A percentile compares a stretch with the other conserved stretches of the same genome.
These are phyloP conservation scores for Hylaeus anthracinus DNA, from an alignment of 1,140 invertebrate genomes.

Conservation along the genomic window DNA sequence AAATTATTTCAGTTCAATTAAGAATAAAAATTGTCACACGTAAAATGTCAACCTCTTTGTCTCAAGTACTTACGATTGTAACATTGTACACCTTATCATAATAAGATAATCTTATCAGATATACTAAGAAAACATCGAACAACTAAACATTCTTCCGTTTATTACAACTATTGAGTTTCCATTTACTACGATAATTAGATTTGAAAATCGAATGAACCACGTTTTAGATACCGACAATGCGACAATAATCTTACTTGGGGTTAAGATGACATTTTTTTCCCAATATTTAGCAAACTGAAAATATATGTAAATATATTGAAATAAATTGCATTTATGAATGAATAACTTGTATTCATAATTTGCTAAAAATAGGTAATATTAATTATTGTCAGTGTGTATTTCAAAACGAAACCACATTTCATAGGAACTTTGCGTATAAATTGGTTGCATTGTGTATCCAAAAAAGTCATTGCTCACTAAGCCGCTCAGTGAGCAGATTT, in stretches of 20 bases:
- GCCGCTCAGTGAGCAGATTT: too few species aligned
- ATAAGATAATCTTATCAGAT: constrained; percentile 14
- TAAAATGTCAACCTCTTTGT: not conserved
- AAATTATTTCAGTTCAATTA: not conserved
- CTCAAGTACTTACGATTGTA: not conserved
- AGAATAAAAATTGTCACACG: not conserved
- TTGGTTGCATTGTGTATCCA: too few species aligned
- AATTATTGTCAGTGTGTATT: not conserved
- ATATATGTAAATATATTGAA: not conserved
- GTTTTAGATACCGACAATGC: not conserved
- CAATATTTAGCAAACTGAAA: not conserved
- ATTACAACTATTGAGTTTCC: not conserved
- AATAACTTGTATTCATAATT: not conserved
- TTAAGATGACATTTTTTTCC: not conserved
- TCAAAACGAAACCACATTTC: not conserved
- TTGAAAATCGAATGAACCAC: not conserved
- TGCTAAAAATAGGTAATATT: too few species aligned
- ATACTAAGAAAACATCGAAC: constrained; percentile 1
- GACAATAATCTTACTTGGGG: not conserved
- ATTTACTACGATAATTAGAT: not conserved
- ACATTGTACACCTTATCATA: not conserved
- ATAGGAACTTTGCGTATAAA: not conserved
- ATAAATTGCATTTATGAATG: not conserved
- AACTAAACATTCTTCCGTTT: not conserved
- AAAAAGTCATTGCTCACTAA: too few species aligned